A percentile compares a stretch with the other conserved stretches of the same genome.
These are phyloP conservation scores for Heliocidaris erythrogramma DNA, from an alignment of 35 echinoderm and acorn worm genomes.

Conservation along the genomic window DNA sequence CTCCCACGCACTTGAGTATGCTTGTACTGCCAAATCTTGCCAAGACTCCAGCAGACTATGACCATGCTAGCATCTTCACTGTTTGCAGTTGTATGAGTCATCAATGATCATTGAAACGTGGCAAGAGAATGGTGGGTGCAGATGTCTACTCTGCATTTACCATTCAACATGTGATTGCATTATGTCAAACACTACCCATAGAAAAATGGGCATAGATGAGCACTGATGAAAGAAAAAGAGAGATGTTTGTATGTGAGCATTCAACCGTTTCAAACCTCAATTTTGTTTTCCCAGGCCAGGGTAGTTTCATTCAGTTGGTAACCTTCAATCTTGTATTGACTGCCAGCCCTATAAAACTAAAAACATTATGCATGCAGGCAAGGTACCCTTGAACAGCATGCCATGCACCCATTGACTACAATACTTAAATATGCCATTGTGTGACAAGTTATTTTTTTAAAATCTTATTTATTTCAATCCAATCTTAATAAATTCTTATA, in stretches of 20 bases:
- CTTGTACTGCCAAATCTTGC: background rate
- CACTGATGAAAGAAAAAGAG: background rate
- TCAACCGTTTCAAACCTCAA: background rate
- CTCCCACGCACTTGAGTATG: background rate
- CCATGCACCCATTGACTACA: too few relatives aligned
- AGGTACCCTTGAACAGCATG: too few relatives aligned
- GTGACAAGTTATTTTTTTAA: too few relatives aligned
- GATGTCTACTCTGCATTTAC: background rate
- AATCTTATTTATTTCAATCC: too few relatives aligned
- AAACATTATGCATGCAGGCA: too few relatives aligned
- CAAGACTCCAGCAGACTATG: background rate
- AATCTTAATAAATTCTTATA: too few relatives aligned
- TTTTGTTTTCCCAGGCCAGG: background rate
- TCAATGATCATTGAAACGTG: conserved; percentile 21
- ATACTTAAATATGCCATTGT: too few relatives aligned
- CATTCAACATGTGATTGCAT: background rate
- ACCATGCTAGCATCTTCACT: background rate
- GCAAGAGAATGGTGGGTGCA: conserved; percentile 16
- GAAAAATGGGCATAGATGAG: background rate
- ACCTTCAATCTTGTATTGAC: background rate
- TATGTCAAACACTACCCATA: background rate
- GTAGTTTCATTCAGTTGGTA: background rate
- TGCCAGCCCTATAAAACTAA: background rate
- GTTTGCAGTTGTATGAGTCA: conserved; percentile 22
- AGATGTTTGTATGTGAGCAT: background rate